Evolutionary conservation across 2,797 vertebrate species (phyloP), one percentile per base, ranked within the genome.

Genomic region (Cuniculus paca): DNA sequence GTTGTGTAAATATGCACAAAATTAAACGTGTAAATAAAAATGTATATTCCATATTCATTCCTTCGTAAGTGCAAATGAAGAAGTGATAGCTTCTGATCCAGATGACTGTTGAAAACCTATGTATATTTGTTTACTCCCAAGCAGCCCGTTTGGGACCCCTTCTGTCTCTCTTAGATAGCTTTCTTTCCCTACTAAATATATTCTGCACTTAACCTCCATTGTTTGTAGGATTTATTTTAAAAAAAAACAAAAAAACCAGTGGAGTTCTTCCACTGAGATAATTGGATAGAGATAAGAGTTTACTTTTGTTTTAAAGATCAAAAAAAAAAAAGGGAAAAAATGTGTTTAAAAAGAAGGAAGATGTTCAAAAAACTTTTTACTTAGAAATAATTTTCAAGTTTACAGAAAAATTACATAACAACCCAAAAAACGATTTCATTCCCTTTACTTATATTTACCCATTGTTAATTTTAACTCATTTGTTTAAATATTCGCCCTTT

Each of bases 361-460:
- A 6, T 63, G 5, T 63, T 65, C 12, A 39, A 48, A 14, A 70
- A 45, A 19, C 16, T 12, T 92, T 86, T 91, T 80, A 84, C 68
- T 82, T 97, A 91, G 58, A 95, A 95, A 82, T 88, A 83, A 83
- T 91, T 93, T 42, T 92, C 34, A 96, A 52, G 63, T 48, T 28
- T 75, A 86, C 13, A 95, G 50, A 93, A 90, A 93, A 94, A 1
- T 78, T 95, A 11, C 4, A 96, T 56, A 95, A 52, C 79, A 90
- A 13, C 39, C 63, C 52, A 45, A 56, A 94, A 92, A 88, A 36
- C 14, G 31, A 10, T 63, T 20, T 92, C 90, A 50, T 36, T 20
- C 17, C 14, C 26, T 82, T 90, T 72, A 70, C 36, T 72, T 50
- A 50, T 83, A 42, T 74, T 80, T 90, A 19, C 22, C 48, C 48